Evolutionary conservation across 1,140 invertebrate genomes (phyloP), one percentile per base, ranked within the genome.

Genomic region (Prorops nasuta): DNA sequence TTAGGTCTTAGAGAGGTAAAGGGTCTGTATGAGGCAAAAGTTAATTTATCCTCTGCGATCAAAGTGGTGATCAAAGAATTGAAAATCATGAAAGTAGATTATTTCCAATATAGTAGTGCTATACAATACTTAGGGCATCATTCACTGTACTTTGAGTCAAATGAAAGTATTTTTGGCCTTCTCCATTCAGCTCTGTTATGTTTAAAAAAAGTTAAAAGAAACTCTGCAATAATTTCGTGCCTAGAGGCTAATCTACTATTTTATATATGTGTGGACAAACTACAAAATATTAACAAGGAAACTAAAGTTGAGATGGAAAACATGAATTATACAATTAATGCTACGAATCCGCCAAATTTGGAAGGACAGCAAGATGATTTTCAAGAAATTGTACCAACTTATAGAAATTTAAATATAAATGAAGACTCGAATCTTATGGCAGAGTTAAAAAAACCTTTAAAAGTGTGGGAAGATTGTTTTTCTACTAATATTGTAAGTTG

Each of bases 91-190:
- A 47, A 63, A 12, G 45, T 57, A 18, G 38, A 51, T 40, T 22
- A 17, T 9, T 35, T 60, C 8, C 32, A 63, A 16, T 71, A 65
- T 41, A 60, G 54, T n/a, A 53, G 59, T 20, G 61, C 46, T 0
- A 57, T 74, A 1, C 57, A 64, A 41, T 44, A 69, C 15, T 45
- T 75, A 21, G 68, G 58, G n/a, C 50, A 58, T 19, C 62, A 75
- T 49, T 22, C 64, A 2, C 43, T 67, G 1, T 44, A 51, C 45
- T 61, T 54, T 7, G 42, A 54, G 19, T 40, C 42, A 6, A 36
- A 49, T 0, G 44, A 40, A 7, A 35, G 45, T 10, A 61, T 67
- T 34, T 15, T 36, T 15, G 38, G 56, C 8, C 64, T 40, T 38
- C n/a, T 74, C 3, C 32, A 62, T 2, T 58, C 59, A 52, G 64